Evolutionary conservation across 2,797 vertebrate species (phyloP).

Genomic region (Sebastes wilsoni): DNA sequence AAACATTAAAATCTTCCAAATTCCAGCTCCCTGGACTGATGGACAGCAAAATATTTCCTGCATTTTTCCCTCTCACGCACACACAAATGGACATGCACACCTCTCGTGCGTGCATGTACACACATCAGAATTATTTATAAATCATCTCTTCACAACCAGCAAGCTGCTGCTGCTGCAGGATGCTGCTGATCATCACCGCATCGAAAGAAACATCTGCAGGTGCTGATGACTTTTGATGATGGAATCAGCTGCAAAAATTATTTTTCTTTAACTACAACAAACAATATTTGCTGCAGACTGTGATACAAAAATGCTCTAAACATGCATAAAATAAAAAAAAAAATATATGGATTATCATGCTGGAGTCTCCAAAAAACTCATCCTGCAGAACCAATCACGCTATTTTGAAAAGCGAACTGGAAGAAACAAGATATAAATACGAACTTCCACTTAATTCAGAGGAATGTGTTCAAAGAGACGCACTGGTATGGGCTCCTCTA

Average conservation of each 20-base stretch:
- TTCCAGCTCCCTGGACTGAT: neutral
- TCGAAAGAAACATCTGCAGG: neutral
- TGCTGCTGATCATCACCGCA: slow-evolving; percentile 32
- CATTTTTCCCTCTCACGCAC: neutral
- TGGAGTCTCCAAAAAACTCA: neutral
- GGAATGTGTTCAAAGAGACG: slow-evolving; percentile 81
- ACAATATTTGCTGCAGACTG: neutral
- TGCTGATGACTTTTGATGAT: neutral
- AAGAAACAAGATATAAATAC: slow-evolving; percentile 75
- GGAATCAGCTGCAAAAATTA: neutral
- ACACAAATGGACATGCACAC: neutral
- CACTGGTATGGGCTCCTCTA: slow-evolving; percentile 71
- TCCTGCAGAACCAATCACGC: slow-evolving; percentile 18
- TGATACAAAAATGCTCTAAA: neutral
- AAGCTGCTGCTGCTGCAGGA: neutral
- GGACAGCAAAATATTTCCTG: neutral
- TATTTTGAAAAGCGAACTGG: slow-evolving; percentile 50
- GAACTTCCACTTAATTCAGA: slow-evolving; percentile 80
- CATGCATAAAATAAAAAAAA: neutral
- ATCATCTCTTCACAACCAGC: neutral
- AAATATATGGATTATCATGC: neutral
- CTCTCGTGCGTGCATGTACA: neutral
- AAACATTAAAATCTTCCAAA: neutral
- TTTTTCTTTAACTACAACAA: neutral
- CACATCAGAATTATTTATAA: slow-evolving; percentile 36